Percentiles rank a stretch among this genome's conserved stretches.
These are phyloP conservation scores for Bedellia somnulentella DNA, from an alignment of 2,888 invertebrate species.

Conservation along the genomic window DNA sequence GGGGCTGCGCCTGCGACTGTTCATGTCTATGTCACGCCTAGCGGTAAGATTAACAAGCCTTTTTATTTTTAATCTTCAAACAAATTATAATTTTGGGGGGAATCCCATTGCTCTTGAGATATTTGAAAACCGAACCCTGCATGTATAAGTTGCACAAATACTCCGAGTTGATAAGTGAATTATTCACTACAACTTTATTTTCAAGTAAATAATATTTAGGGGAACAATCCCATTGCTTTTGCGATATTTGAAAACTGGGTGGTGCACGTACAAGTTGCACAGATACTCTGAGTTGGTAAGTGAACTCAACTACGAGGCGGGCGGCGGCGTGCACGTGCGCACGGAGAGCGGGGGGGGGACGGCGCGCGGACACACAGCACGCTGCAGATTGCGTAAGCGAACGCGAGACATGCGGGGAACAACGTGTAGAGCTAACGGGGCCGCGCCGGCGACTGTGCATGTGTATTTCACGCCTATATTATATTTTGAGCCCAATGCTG, in stretches of 20 bases:
- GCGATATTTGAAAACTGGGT: too few species aligned
- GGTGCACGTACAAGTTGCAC: too few species aligned
- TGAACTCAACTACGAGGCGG: constrained; percentile 89
- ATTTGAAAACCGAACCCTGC: neutral
- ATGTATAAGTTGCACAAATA: too few species aligned
- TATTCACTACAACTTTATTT: too few species aligned
- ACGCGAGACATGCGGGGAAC: constrained; percentile 89
- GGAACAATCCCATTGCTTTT: too few species aligned
- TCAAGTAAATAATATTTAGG: too few species aligned
- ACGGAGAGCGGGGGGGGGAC: constrained; percentile 84
- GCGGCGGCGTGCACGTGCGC: constrained; percentile 79
- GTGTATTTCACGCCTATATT: constrained; percentile 93
- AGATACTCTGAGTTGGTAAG: too few species aligned
- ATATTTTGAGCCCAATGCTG: too few species aligned
- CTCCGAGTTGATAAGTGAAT: too few species aligned
- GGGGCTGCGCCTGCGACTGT: constrained; percentile 89
- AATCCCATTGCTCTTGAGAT: neutral
- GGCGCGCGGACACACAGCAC: constrained; percentile 82
- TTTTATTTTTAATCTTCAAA: constrained; percentile 8
- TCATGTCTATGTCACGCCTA: constrained; percentile 88
- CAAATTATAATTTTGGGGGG: neutral
- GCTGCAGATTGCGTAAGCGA: constrained; percentile 78
- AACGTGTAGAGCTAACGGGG: constrained; percentile 87
- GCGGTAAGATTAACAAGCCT: too few species aligned
- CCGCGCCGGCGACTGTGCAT: constrained; percentile 85